phyloP scores from a whole-genome alignment of 2,113 vertebrate genomes.

The Gila orcuttii region DNA sequence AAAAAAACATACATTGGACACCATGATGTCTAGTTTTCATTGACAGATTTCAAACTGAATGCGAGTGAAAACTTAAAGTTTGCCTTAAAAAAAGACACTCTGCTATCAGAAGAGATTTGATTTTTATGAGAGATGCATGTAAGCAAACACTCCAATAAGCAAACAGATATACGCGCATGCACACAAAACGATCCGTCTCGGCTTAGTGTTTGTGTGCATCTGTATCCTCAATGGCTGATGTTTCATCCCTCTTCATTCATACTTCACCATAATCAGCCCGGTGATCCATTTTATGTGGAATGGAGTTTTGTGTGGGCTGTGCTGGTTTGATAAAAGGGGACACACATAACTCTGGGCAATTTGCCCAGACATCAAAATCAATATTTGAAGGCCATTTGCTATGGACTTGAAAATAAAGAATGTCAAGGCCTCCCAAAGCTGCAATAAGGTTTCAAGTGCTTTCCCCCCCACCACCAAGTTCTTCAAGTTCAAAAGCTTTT shows the following conservation, averaged over 20 bases:
- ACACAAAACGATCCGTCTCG: neutral
- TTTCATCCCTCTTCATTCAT: constrained; percentile 24
- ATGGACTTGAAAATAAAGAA: constrained; percentile 69
- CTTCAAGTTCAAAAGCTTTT: neutral
- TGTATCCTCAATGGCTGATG: constrained; percentile 9
- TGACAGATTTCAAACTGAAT: neutral
- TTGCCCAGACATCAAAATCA: constrained; percentile 71
- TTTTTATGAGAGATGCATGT: constrained; percentile 13
- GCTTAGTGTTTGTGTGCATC: constrained; percentile 19
- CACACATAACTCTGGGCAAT: constrained; percentile 71
- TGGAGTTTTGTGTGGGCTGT: constrained; percentile 69
- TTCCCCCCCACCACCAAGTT: neutral
- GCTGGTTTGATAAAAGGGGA: constrained; percentile 69
- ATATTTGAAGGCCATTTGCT: constrained; percentile 68
- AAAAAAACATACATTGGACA: neutral
- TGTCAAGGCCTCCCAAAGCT: constrained; percentile 55
- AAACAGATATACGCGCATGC: neutral
- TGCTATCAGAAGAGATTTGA: neutral
- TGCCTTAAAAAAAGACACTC: neutral
- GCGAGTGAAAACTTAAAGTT: neutral
- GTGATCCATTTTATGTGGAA: constrained; percentile 64
- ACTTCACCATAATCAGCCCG: constrained; percentile 21
- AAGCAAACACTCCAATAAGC: constrained; percentile 7
- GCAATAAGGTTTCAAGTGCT: neutral
- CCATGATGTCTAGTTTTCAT: neutral